These are phyloP conservation scores for Acanthosoma haemorrhoidale DNA, from an alignment of 2,888 invertebrate genomes.

Conservation along the genomic window DNA sequence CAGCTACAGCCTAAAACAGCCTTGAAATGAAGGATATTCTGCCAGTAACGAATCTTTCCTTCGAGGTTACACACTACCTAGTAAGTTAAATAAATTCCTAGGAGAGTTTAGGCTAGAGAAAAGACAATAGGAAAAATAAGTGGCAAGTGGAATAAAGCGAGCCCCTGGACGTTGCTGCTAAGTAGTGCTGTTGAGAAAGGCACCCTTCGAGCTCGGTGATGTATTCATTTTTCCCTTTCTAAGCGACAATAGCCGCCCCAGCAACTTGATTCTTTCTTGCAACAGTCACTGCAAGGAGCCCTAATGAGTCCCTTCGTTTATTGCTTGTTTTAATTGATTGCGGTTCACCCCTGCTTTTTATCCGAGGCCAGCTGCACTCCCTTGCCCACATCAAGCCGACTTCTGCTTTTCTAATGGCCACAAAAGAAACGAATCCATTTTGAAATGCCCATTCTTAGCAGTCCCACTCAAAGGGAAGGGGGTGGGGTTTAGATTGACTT, in stretches of 20 bases:
- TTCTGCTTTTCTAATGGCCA: neutral
- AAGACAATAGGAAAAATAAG: neutral
- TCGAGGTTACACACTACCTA: no score
- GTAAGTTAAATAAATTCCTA: no score
- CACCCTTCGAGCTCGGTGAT: neutral
- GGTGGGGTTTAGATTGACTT: constrained; percentile 2
- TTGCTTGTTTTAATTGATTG: constrained; percentile 30
- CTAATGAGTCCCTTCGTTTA: constrained; percentile 27
- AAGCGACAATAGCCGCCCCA: neutral
- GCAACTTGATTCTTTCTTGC: neutral
- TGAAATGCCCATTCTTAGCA: neutral
- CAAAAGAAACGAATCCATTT: neutral
- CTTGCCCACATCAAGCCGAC: neutral
- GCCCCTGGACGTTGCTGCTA: neutral
- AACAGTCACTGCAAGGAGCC: neutral
- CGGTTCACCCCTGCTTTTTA: neutral
- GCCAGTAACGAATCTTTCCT: no score
- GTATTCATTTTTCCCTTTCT: constrained; percentile 19
- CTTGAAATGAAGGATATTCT: no score
- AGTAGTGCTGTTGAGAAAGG: constrained; percentile 11
- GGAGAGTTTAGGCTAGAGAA: no score
- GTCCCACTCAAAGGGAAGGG: neutral
- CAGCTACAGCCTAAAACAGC: no score
- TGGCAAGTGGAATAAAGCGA: neutral
- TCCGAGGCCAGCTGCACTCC: constrained; percentile 13